phyloP scores from a whole-genome alignment of 2,888 invertebrate species.

The Byasa hedistus region DNA sequence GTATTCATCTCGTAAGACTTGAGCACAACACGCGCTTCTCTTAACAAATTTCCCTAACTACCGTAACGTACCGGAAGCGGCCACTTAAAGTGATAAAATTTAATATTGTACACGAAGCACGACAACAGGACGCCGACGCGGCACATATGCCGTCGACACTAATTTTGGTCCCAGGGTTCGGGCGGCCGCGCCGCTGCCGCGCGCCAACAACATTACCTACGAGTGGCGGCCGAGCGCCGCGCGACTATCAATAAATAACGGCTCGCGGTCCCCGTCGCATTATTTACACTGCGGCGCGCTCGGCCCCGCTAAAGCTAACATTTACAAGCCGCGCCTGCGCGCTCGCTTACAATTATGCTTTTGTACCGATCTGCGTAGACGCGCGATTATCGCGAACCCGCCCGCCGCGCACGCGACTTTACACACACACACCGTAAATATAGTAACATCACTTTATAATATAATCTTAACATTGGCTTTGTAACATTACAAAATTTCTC shows the following conservation, averaged over 20 bases:
- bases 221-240: constrained; percentile 40
- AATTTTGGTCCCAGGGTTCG: constrained; percentile 71
- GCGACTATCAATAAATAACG: constrained; percentile 36
- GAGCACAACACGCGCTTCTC: constrained; percentile 56
- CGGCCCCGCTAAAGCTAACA: constrained; percentile 35
- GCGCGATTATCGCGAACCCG: constrained; percentile 52
- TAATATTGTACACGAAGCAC: constrained; percentile 57
- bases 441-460: constrained; percentile 17
- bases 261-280: constrained; percentile 26
- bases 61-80: constrained; percentile 61
- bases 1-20: constrained; percentile 61
- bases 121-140: constrained; percentile 58
- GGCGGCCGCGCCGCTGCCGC: constrained; percentile 52
- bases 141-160: constrained; percentile 52
- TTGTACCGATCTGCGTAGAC: constrained; percentile 66
- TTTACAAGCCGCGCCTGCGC: constrained; percentile 37
- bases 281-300: constrained; percentile 42
- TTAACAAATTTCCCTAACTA: constrained; percentile 67
- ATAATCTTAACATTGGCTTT: constrained; percentile 13
- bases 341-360: constrained; percentile 62
- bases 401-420: constrained; percentile 1
- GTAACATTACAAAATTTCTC: constrained; percentile 24
- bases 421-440: constrained; percentile 7
- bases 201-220: constrained; percentile 56
- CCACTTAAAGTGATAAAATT: constrained; percentile 70